Conservation (phyloP, 2,113 vertebrate genomes). For the Gymnocephalus cernua region DNA sequence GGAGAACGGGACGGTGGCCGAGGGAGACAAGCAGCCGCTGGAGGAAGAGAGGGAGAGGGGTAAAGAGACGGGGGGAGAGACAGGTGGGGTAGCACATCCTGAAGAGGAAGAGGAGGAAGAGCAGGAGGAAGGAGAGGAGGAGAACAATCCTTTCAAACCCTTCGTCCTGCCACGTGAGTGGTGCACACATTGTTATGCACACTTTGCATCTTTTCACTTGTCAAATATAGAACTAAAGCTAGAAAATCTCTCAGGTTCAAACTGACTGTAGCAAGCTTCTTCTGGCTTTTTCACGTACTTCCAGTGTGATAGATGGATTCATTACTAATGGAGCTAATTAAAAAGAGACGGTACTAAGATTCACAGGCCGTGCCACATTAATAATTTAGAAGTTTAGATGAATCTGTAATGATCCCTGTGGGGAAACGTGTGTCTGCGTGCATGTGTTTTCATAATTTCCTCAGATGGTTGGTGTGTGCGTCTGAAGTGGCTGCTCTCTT, state of each 20-base stretch:
- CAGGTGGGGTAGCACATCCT: constrained; percentile 43
- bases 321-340: constrained; percentile 40
- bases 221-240: not conserved
- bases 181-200: not conserved
- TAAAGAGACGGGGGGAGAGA: constrained; percentile 49
- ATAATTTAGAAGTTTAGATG: constrained; percentile 49
- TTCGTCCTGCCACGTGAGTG: constrained; percentile 79
- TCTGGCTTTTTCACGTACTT: not conserved
- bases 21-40: constrained; percentile 64
- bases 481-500: constrained; percentile 83
- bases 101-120: constrained; percentile 79
- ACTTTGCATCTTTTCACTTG: not conserved
- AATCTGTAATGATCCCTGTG: constrained; percentile 41
- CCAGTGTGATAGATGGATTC: not conserved
- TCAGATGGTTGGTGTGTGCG: constrained; percentile 74
- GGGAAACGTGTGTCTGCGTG: not conserved
- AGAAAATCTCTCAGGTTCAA: not conserved
- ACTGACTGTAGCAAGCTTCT: not conserved
- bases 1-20: constrained; percentile 73
- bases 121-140: constrained; percentile 66
- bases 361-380: constrained; percentile 4
- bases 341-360: constrained; percentile 4
- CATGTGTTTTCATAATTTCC: not conserved
- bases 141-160: constrained; percentile 72
- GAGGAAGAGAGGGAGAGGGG: constrained; percentile 65